These are phyloP conservation scores for Lepidurus packardi DNA, from an alignment of 1,140 invertebrate genomes.

Conservation along the genomic window DNA sequence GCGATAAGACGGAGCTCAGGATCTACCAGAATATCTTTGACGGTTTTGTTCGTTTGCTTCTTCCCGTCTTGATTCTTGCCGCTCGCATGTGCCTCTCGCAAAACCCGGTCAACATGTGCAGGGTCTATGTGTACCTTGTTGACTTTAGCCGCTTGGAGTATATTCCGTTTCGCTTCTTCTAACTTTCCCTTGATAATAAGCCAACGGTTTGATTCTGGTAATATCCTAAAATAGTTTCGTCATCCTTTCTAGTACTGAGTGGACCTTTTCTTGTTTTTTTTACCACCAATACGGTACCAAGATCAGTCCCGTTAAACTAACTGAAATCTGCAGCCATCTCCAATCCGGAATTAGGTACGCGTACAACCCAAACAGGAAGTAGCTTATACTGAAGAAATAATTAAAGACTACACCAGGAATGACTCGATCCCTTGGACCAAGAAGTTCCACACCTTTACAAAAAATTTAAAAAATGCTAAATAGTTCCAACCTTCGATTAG, in stretches of 20 bases:
- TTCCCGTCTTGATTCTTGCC: not conserved
- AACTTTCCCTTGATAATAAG: constrained; percentile 43
- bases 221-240: not conserved
- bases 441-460: constrained; percentile 40
- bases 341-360: constrained; percentile 43
- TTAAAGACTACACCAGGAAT: constrained; percentile 42
- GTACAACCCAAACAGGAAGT: constrained; percentile 40
- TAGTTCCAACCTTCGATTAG: constrained; percentile 16
- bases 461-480: not conserved
- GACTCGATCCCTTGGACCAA: constrained; percentile 41
- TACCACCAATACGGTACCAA: constrained; percentile 42
- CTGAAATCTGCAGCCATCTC: constrained; percentile 39
- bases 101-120: not conserved
- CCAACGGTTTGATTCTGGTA: constrained; percentile 49
- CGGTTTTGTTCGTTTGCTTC: not conserved
- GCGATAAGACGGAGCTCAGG: not conserved
- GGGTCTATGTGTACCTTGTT: constrained; percentile 36
- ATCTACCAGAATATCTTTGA: not conserved
- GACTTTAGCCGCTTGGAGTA: constrained; percentile 39
- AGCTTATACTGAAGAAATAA: constrained; percentile 43
- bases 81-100: not conserved
- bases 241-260: not conserved
- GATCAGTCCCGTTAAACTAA: constrained; percentile 35
- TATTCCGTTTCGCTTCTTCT: constrained; percentile 41
- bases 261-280: not conserved